Evolutionary conservation across 2,888 invertebrate genomes (phyloP), one percentile per base, ranked within the genome.

Genomic region (Cantharis flavilabris): DNA sequence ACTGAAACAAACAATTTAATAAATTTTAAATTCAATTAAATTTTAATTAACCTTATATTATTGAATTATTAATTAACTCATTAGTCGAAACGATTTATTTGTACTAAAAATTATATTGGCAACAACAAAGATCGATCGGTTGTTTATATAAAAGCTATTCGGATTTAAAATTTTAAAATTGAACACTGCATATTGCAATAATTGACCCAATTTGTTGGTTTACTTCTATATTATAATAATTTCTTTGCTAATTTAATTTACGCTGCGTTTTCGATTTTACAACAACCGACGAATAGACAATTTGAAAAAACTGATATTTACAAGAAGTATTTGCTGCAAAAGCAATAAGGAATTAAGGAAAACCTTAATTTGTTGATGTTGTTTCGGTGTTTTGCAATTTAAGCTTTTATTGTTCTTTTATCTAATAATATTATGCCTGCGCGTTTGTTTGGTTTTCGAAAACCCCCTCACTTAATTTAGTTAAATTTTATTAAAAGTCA

Each of bases 171-270:
- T 23, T 13, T 13, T 13, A 11, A 70, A 20, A n/a, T 30, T 62
- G 70, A 23, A 13, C 62, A 30, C 7, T 64, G 23, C 73, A 74
- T 70, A 64, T 64, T 23, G 65, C 69, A 16, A 3, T 69, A 64
- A 18, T 18, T 72, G 71, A 75, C 75, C 75, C 69, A 71, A 75
- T 71, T 71, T 16, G 11, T 5, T 62, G 64, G 26, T 30, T 70
- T 16, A 74, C 63, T 75, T 75, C 10, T 67, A 1, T 28, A 33
- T 11, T 30, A n/a, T 49, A 70, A 5, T 23, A 16, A 16, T 16
- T 16, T 16, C 16, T 16, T 16, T 16, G 16, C 16, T 16, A 67
- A 26, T 67, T 67, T 26, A 67, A 67, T 67, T 67, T 23, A 26
- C 26, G 65, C 65, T 20, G 65, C 26, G 65, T 18, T 49, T 49